Evolutionary conservation across 2,113 vertebrate genomes (phyloP).

Genomic region (Protobothrops mucrosquamatus): DNA sequence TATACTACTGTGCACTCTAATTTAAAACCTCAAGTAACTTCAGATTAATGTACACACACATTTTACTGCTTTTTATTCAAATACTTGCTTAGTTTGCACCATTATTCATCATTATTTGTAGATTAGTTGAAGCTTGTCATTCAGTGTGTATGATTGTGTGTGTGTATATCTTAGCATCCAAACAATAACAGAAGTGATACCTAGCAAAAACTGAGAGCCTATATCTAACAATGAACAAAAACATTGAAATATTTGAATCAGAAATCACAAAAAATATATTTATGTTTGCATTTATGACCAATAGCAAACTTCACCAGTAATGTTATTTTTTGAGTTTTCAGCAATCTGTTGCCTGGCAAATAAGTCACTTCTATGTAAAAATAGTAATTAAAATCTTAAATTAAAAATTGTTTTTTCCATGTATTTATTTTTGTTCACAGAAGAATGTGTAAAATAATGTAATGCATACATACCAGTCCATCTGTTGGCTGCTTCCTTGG

Average conservation of each 20-base stretch:
- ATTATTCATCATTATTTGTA: not conserved
- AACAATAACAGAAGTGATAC: not conserved
- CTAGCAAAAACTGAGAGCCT: not conserved
- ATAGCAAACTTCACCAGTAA: not conserved
- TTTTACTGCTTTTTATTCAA: not conserved
- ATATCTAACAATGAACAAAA: not conserved
- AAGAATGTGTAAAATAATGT: slow-evolving; percentile 10
- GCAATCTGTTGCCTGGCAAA: not conserved
- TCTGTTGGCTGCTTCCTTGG: slow-evolving; percentile 91
- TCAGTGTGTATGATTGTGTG: too few relatives aligned
- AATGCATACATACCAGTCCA: slow-evolving; percentile 87
- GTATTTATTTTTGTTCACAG: slow-evolving; percentile 16
- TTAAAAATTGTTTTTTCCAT: not conserved
- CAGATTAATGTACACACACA: not conserved
- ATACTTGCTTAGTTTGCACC: not conserved
- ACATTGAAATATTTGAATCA: not conserved
- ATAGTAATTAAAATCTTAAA: not conserved
- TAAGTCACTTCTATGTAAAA: not conserved
- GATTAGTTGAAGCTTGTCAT: not conserved
- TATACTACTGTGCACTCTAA: not conserved
- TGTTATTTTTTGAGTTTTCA: not conserved
- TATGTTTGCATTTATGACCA: not conserved
- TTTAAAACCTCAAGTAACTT: not conserved
- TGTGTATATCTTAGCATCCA: not conserved
- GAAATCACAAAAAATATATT: not conserved